These are phyloP conservation scores for Natator depressus DNA, from an alignment of 2,113 vertebrate species.

Conservation along the genomic window DNA sequence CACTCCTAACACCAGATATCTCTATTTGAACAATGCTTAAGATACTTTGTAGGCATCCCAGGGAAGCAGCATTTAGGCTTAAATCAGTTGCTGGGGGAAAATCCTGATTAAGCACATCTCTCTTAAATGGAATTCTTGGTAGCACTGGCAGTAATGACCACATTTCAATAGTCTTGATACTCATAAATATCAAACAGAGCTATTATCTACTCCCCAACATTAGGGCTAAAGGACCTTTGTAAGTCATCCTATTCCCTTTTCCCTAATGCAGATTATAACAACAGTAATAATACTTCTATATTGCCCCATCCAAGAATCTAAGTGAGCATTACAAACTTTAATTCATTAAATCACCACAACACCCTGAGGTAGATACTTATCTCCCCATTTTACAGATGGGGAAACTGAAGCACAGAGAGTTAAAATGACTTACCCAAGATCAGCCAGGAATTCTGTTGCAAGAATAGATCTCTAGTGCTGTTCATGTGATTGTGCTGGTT, in stretches of 20 bases:
- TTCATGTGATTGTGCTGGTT: background rate
- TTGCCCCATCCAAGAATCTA: background rate
- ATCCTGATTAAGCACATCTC: background rate
- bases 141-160: background rate
- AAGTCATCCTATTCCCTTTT: background rate
- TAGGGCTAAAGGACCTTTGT: too few species aligned
- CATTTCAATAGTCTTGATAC: background rate
- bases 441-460: conserved; percentile 28
- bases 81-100: background rate
- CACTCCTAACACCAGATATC: background rate
- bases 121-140: background rate
- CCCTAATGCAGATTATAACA: background rate
- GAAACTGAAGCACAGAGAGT: background rate
- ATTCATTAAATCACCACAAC: too few species aligned
- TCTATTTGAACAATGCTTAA: background rate
- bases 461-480: conserved; percentile 20
- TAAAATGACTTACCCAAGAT: conserved; percentile 33
- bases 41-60: background rate
- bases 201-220: background rate
- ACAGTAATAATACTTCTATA: conserved; percentile 1
- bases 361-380: too few species aligned
- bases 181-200: background rate
- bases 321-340: conserved; percentile 9
- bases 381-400: background rate
- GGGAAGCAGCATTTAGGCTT: background rate